These are phyloP conservation scores for Drosophila subpulchrella DNA, from an alignment of 1,140 invertebrate genomes.

Conservation along the genomic window DNA sequence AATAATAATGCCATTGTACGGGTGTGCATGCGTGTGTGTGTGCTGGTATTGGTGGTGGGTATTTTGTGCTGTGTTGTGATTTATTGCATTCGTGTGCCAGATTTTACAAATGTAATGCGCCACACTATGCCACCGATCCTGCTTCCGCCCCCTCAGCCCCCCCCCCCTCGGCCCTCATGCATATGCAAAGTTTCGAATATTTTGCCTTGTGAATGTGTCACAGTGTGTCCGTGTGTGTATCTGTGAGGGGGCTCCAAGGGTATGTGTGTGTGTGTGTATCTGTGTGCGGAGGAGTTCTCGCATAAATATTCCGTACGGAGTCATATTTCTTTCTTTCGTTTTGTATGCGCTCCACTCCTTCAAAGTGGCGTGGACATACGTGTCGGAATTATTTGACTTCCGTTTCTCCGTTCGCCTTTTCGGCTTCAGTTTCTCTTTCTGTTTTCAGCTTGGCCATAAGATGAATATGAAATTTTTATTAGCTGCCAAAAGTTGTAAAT, in stretches of 20 bases:
- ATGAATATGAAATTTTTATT: slow-evolving; percentile 71
- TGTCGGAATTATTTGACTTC: slow-evolving; percentile 80
- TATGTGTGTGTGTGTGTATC: slow-evolving; percentile 15
- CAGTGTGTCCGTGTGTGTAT: slow-evolving; percentile 49
- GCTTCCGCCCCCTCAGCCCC: not conserved
- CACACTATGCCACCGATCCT: slow-evolving; percentile 50
- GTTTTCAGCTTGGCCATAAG: slow-evolving; percentile 30
- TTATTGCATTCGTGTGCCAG: slow-evolving; percentile 83
- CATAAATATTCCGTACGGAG: slow-evolving; percentile 73
- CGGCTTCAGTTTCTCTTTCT: slow-evolving; percentile 15
- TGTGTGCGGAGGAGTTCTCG: slow-evolving; percentile 38
- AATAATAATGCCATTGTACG: slow-evolving; percentile 75
- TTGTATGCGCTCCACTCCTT: slow-evolving; percentile 68
- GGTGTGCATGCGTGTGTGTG: slow-evolving; percentile 22
- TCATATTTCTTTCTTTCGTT: slow-evolving; percentile 77
- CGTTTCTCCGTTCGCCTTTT: slow-evolving; percentile 31
- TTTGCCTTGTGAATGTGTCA: slow-evolving; percentile 68
- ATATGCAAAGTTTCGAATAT: slow-evolving; percentile 82
- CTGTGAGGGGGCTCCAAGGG: slow-evolving; percentile 3
- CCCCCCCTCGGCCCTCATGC: slow-evolving; percentile 44
- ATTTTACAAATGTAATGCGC: slow-evolving; percentile 82
- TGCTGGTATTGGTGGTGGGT: slow-evolving; percentile 38
- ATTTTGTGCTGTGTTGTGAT: slow-evolving; percentile 75
- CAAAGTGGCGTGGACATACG: slow-evolving; percentile 78
- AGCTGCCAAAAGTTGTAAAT: slow-evolving; percentile 52